These are phyloP conservation scores for Chrysocyon brachyurus DNA, from an alignment of 2,797 vertebrate species.

Conservation along the genomic window DNA sequence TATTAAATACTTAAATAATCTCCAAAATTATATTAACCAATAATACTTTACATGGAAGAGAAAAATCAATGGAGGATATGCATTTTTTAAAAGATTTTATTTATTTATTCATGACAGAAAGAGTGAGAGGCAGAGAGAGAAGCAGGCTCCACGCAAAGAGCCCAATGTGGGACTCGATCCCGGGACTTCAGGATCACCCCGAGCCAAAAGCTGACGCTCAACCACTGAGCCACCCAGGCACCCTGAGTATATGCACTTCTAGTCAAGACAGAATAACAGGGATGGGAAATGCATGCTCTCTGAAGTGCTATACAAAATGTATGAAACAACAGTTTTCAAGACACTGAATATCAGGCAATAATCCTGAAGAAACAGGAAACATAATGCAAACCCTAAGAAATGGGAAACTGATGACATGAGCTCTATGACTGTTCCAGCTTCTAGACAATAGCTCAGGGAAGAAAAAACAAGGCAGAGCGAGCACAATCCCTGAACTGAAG, in stretches of 20 bases:
- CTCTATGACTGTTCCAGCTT: background rate
- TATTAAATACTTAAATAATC: background rate
- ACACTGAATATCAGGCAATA: background rate
- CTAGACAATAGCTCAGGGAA: background rate
- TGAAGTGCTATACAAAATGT: background rate
- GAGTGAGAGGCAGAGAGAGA: too few relatives aligned
- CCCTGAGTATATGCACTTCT: background rate
- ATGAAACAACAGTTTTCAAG: background rate
- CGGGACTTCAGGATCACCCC: too few relatives aligned
- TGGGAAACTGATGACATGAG: background rate
- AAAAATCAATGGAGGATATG: background rate
- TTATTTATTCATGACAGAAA: too few relatives aligned
- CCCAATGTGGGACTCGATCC: too few relatives aligned
- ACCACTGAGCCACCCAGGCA: too few relatives aligned
- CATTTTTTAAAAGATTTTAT: background rate
- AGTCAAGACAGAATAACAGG: background rate
- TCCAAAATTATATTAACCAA: constrained; percentile 31
- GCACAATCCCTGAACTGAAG: background rate
- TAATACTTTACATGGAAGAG: background rate
- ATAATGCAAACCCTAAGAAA: background rate
- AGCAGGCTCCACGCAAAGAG: too few relatives aligned
- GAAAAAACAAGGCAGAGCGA: background rate
- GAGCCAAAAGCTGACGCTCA: too few relatives aligned
- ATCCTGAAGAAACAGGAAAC: background rate
- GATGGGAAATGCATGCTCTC: background rate